Evolutionary conservation across 92 coral and sea anemone genomes (phyloP), one percentile per base, ranked within the genome.

Genomic region (Paramuricea clavata): DNA sequence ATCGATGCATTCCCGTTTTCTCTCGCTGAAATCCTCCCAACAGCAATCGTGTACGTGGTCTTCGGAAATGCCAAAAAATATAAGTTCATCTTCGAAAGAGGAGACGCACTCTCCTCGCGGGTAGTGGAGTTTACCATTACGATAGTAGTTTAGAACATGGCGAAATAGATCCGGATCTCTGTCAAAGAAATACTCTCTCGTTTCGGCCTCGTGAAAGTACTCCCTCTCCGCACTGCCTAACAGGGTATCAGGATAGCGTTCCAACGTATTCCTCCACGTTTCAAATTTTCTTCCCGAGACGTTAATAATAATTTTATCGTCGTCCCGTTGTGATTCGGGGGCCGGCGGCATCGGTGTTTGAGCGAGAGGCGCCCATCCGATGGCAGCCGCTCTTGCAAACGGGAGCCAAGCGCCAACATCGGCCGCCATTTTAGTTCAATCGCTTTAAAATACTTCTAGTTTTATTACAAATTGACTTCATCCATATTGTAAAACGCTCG

Each of bases 361-460:
- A 33, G 99, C 99, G n/a, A 97, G 75, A 34, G 99, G 99, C 43
- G 90, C 98, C 99, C 97, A 97, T 86, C 99, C 99, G 72, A 97
- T 95, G 31, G 99, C 99, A 22, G 99, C 99, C 86, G 99, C 99
- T 43, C 99, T 89, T 60, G 98, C 99, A 71, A 97, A 97, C 80
- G 99, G 98, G 90, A 97, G 74, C 99, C 99, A 97, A 28, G 99
- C 99, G 81, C 94, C 99, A 12, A 97, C 98, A 91, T 97, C 99
- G 79, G 97, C 97, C 92, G 99, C 99, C 99, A 97, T 97, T 88
- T 43, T 85, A 11, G 32, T 27, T 33, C 30, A n/a, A 65, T 52
- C 19, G 16, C 28, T 72, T 17, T n/a, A n/a, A 17, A 27, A 42
- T 31, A 50, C 35, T 76, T 76, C 47, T 26, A 22, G 64, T 65